Evolutionary conservation across 1,140 invertebrate genomes (phyloP), one percentile per base, ranked within the genome.

Genomic region (Pentalonia nigronervosa): DNA sequence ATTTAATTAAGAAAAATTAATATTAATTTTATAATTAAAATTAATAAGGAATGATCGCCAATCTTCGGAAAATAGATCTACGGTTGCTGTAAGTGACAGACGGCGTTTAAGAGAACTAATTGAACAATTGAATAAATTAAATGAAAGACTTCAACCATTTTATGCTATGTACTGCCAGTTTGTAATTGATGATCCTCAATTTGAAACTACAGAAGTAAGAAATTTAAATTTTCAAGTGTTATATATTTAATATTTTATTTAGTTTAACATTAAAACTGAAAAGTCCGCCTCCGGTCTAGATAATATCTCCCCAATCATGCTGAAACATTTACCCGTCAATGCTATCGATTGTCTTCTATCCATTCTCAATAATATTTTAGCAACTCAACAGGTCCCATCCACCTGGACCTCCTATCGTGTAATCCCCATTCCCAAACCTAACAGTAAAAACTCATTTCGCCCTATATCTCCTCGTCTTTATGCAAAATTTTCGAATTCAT

Each of bases 91-190:
- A 30, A 48, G 17, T 41, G 81, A 93, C 23, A 84, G 91, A n/a
- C 67, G 48, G 3, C 91, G 91, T 41, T 45, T 93, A 23, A 93
- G 8, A 47, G 76, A 93, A n/a, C 41, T 97, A 23, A 95, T 97
- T 89, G 96, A 96, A 88, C 95, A 96, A 94, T 95, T 97, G 90
- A 95, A 95, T 76, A 95, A 95, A n/a, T 95, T 97, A 7, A 96
- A 97, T 94, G 95, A 95, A n/a, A 96, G 97, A 89, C 95, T 97
- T 53, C 95, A 96, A 94, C 97, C 97, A 3, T 97, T 96, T 93
- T 94, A 97, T 94, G 95, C 96, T 93, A 95, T 95, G 93, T 97
- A 97, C 94, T 96, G 96, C 53, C 94, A 95, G 81, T 95, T 97
- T 76, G 96, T 97, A 94, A 94, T 95, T 47, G 95, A 96, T 50